Conservation (phyloP, 1,140 invertebrate species). For the Lerema accius region DNA sequence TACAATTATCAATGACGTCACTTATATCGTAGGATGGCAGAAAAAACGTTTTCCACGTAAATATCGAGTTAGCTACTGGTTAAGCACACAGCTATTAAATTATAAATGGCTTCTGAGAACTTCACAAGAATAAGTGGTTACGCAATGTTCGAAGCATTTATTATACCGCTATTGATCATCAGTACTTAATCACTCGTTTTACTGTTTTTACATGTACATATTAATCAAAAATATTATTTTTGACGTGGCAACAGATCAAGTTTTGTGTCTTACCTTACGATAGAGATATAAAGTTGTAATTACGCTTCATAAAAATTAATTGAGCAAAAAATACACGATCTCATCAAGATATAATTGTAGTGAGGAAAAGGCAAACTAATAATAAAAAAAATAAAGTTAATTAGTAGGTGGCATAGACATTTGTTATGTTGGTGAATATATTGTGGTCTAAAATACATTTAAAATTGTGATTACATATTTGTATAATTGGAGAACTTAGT, state of each 20-base stretch:
- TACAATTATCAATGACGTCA: conserved; percentile 66
- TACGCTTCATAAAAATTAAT: conserved; percentile 22
- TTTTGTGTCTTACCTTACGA: conserved; percentile 1
- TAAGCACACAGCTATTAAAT: conserved; percentile 57
- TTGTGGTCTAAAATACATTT: too few species aligned
- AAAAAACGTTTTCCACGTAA: conserved; percentile 64
- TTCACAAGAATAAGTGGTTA: conserved; percentile 55
- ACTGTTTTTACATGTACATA: conserved; percentile 8
- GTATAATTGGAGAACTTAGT: too few species aligned
- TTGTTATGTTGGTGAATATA: too few species aligned
- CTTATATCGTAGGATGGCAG: conserved; percentile 45
- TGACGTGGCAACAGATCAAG: too few species aligned
- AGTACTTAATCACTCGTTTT: conserved; percentile 34
- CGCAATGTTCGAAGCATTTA: conserved; percentile 54
- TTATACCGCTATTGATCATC: conserved; percentile 48
- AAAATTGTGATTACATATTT: too few species aligned
- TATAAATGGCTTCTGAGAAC: conserved; percentile 67
- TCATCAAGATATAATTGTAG: neutral
- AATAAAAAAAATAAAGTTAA: neutral
- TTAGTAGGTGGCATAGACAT: neutral
- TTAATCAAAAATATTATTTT: conserved; percentile 10
- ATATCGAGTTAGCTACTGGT: conserved; percentile 50
- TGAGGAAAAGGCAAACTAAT: neutral
- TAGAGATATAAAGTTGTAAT: conserved; percentile 14
- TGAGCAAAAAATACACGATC: conserved; percentile 11